Conservation (phyloP, 2,888 invertebrate genomes). For the Steinernema carpocapsae region DNA sequence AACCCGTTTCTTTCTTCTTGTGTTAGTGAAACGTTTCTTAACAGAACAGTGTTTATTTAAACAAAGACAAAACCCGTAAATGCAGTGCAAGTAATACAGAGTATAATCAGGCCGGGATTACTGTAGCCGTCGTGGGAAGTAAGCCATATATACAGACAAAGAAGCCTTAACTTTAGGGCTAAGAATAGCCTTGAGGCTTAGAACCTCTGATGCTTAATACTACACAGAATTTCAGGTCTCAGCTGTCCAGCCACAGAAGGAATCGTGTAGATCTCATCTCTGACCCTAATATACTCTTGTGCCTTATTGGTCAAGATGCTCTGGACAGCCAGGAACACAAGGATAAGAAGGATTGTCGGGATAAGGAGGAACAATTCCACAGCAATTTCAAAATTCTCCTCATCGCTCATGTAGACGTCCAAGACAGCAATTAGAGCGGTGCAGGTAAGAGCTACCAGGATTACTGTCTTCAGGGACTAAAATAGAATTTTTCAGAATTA, state of each 20-base stretch:
- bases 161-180: background rate
- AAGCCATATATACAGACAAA: conserved; percentile 3
- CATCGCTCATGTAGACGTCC: conserved; percentile 30
- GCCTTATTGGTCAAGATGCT: conserved; percentile 30
- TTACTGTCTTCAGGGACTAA: conserved; percentile 27
- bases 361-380: conserved; percentile 8
- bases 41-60: background rate
- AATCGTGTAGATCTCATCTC: conserved; percentile 36
- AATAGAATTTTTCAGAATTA: too few species aligned
- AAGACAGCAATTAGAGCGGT: conserved; percentile 17
- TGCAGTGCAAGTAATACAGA: background rate
- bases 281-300: conserved; percentile 7
- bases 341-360: conserved; percentile 18
- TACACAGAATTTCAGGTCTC: conserved; percentile 15
- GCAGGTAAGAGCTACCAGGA: conserved; percentile 31
- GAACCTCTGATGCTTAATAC: conserved; percentile 26
- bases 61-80: background rate
- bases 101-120: background rate
- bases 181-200: background rate
- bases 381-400: conserved; percentile 16
- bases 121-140: background rate
- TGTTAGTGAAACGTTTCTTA: background rate
- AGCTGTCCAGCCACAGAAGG: conserved; percentile 28
- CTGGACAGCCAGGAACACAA: conserved; percentile 31
- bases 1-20: background rate